Conservation (phyloP, 2,797 vertebrate species). For the Hypotaenidia okinawae region DNA sequence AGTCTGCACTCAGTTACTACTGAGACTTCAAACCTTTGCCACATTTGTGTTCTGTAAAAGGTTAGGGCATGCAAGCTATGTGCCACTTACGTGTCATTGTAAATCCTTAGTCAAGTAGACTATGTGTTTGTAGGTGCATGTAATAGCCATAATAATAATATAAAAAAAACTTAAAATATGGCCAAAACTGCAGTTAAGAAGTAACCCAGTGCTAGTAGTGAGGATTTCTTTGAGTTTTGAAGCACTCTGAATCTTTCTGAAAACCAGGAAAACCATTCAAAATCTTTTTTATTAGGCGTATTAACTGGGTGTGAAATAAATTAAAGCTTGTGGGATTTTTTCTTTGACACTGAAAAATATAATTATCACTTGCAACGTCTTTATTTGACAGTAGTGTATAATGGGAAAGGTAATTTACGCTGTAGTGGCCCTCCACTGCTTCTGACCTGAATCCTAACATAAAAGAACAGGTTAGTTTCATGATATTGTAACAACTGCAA, state of each 20-base stretch:
- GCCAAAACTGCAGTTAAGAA: neutral
- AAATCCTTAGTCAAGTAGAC: neutral
- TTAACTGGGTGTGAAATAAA: neutral
- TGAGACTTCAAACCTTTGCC: neutral
- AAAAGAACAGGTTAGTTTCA: neutral
- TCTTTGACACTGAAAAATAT: neutral
- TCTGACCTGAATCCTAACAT: neutral
- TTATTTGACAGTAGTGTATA: neutral
- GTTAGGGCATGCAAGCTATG: neutral
- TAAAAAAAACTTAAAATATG: neutral
- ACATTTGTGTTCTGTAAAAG: neutral
- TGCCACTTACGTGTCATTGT: neutral
- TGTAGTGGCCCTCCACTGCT: neutral
- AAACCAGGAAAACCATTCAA: neutral
- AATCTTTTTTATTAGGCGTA: neutral
- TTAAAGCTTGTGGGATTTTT: neutral
- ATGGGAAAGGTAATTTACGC: neutral
- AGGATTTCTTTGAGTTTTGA: neutral
- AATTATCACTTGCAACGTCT: neutral
- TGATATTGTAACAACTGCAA: neutral
- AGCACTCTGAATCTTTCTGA: neutral
- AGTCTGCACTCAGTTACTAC: neutral
- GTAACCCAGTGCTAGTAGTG: neutral
- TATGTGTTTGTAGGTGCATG: neutral
- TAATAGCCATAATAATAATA: neutral